These are phyloP conservation scores for Holcopasites calliopsidis DNA, from an alignment of 1,140 invertebrate genomes.

Conservation along the genomic window DNA sequence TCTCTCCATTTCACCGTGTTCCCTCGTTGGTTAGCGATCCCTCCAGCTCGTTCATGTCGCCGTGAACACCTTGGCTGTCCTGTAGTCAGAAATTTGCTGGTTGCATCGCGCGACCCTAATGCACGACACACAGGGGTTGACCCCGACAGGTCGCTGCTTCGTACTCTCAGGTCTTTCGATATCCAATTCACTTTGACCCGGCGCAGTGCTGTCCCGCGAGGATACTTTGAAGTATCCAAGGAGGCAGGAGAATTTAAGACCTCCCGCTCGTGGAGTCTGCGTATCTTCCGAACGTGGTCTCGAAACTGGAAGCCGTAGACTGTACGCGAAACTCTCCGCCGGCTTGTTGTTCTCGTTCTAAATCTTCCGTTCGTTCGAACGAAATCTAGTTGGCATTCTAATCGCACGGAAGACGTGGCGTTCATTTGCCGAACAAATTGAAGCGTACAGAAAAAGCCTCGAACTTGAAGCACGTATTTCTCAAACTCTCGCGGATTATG, in stretches of 20 bases:
- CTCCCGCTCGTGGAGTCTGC: neutral
- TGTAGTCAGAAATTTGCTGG: neutral
- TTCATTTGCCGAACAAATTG: conserved; percentile 22
- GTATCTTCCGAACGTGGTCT: neutral
- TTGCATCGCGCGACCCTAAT: neutral
- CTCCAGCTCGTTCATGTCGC: conserved; percentile 20
- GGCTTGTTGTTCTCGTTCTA: neutral
- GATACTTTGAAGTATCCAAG: neutral
- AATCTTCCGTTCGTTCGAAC: neutral
- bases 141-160: neutral
- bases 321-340: neutral
- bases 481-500: conserved; percentile 24
- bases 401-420: neutral
- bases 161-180: neutral
- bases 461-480: conserved; percentile 37
- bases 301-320: neutral
- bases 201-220: neutral
- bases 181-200: conserved; percentile 40
- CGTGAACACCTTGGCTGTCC: conserved; percentile 49
- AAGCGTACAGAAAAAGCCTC: neutral
- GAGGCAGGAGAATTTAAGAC: conserved; percentile 23
- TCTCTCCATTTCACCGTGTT: neutral
- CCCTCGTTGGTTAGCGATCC: neutral
- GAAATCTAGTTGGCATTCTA: conserved; percentile 2
- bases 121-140: neutral